Conservation (phyloP, 2,113 vertebrate species). For the Pagrus major region DNA sequence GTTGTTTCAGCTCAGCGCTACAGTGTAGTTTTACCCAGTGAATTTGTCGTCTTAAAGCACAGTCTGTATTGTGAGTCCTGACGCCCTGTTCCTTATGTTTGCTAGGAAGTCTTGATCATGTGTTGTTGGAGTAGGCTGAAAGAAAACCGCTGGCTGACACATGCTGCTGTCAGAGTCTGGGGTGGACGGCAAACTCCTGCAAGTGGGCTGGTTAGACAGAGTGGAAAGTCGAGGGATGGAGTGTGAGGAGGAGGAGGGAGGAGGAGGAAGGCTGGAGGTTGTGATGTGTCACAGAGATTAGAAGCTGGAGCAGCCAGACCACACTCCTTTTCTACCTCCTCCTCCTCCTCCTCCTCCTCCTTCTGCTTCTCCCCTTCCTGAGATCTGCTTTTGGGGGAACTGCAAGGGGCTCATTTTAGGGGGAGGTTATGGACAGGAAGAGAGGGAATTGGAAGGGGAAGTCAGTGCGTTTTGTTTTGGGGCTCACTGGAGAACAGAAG, state of each 20-base stretch:
- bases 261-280: constrained; percentile 33
- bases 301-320: constrained; percentile 52
- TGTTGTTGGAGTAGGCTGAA: constrained; percentile 18
- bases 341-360: constrained; percentile 44
- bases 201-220: constrained; percentile 30
- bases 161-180: constrained; percentile 45
- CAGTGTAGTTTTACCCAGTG: background rate
- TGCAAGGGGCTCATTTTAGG: constrained; percentile 50
- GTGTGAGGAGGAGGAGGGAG: background rate
- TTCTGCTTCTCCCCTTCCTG: constrained; percentile 34
- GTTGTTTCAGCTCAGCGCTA: background rate
- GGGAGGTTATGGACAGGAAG: constrained; percentile 51
- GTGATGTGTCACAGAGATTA: constrained; percentile 69
- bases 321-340: constrained; percentile 51
- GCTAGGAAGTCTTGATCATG: constrained; percentile 2
- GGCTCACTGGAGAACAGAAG: constrained; percentile 32
- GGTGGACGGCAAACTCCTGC: constrained; percentile 21
- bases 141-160: constrained; percentile 37
- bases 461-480: constrained; percentile 31
- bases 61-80: background rate
- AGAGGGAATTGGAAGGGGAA: constrained; percentile 36
- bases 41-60: background rate
- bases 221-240: constrained; percentile 23
- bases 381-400: constrained; percentile 56
- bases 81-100: background rate